Conservation (phyloP, 1,140 invertebrate species). For the Zaprionus lachaisei region DNA sequence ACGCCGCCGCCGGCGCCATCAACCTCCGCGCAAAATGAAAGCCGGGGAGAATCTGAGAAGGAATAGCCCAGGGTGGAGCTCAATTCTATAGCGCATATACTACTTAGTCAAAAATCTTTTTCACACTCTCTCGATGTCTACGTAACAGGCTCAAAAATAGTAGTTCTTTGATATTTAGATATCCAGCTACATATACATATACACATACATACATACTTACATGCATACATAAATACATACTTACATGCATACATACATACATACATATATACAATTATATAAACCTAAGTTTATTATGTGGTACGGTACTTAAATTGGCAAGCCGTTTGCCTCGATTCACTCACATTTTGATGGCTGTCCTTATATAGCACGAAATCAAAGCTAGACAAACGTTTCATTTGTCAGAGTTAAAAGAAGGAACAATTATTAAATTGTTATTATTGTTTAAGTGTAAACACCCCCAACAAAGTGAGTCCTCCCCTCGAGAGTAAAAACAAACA, state of each 20-base stretch:
- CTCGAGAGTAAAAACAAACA: constrained; percentile 18
- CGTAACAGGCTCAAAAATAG: constrained; percentile 62
- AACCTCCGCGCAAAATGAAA: constrained; percentile 55
- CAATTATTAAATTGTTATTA: constrained; percentile 55
- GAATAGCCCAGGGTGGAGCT: constrained; percentile 66
- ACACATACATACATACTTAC: constrained; percentile 25
- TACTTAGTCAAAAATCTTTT: constrained; percentile 45
- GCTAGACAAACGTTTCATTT: constrained; percentile 27
- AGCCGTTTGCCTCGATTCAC: constrained; percentile 58
- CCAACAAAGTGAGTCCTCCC: constrained; percentile 16
- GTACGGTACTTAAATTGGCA: constrained; percentile 73
- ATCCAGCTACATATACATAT: constrained; percentile 53
- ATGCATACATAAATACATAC: constrained; percentile 33
- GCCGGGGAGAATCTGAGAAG: constrained; percentile 36
- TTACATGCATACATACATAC: constrained; percentile 30
- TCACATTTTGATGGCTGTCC: constrained; percentile 61
- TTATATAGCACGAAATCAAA: constrained; percentile 69
- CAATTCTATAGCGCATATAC: constrained; percentile 38
- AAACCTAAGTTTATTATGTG: constrained; percentile 50
- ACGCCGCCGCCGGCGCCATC: constrained; percentile 58
- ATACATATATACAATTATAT: constrained; percentile 42
- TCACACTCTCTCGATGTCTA: constrained; percentile 61
- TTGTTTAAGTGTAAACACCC: constrained; percentile 44
- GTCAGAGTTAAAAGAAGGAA: constrained; percentile 39
- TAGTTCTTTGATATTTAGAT: constrained; percentile 64